Base-by-base conservation (phyloP, 1,140 invertebrate genomes). In the Nylanderia fulva region DNA sequence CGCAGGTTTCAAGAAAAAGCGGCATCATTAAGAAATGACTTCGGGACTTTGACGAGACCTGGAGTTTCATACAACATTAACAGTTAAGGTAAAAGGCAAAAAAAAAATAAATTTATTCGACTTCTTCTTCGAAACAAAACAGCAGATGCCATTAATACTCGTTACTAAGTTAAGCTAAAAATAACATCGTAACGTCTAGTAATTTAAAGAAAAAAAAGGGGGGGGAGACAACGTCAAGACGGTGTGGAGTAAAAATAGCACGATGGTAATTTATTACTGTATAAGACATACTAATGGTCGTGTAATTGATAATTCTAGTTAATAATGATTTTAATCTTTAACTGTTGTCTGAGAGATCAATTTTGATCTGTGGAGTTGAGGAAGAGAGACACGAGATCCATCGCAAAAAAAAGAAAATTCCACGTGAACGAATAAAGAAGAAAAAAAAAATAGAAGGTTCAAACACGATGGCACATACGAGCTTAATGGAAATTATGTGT, bases 321-420 rank as follows among this genome's bases (percentile, higher is more conserved):
- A 94, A 90, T 94, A 93, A 93, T 94, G 92, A 93, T 94, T 94
- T 94, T 93, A 93, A 94, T 92, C 93, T 94, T 93, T 92, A 94
- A 93, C 92, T 93, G 93, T 94, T 94, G 92, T 93, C 91, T 91
- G 89, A 94, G 93, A 82, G 77, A 93, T 92, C 92, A 92, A 93
- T 94, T 94, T 94, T 94, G 93, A 93, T 94, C 93, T 93, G 27
- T 90, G 89, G 89, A 88, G 88, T 90, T 88, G 76, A 89, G 29
- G n/a, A n/a, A 33, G 29, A 33, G 29, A 33, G 82, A 85, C 48
- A 61, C 82, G 61, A 85, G 85, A 89, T 89, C 60, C 86, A 83
- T 83, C 64, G 85, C 48, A 77, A 83, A 18, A 86, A 85, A 84
- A 18, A 87, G 85, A 84, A 58, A 71, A 77, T 77, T 74, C 18